phyloP scores from a whole-genome alignment of 2,113 vertebrate species.

The Rutilus rutilus region DNA sequence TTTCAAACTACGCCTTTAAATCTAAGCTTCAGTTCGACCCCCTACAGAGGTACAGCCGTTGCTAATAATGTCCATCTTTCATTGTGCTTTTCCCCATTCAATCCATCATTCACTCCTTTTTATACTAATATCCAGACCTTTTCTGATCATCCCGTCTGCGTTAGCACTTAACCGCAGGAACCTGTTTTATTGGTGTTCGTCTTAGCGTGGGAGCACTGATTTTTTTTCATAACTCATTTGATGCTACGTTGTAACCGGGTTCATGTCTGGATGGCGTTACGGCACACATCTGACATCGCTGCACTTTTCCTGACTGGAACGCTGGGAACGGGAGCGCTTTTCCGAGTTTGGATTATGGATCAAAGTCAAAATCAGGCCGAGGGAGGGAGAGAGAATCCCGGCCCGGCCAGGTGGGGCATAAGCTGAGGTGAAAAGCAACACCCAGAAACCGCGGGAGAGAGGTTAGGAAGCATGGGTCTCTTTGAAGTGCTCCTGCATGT shows the following conservation, averaged over 20 bases:
- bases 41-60: slow-evolving; percentile 13
- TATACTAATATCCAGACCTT: slow-evolving; percentile 47
- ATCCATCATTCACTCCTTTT: slow-evolving; percentile 18
- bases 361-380: slow-evolving; percentile 63
- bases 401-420: slow-evolving; percentile 71
- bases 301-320: slow-evolving; percentile 47
- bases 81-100: slow-evolving; percentile 10
- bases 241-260: slow-evolving; percentile 54
- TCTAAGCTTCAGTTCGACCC: background rate
- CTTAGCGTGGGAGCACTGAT: slow-evolving; percentile 66
- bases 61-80: background rate
- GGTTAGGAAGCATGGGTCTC: slow-evolving; percentile 51
- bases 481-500: slow-evolving; percentile 67
- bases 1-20: background rate
- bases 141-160: slow-evolving; percentile 2
- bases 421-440: slow-evolving; percentile 61
- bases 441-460: slow-evolving; percentile 65
- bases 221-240: slow-evolving; percentile 60
- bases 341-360: slow-evolving; percentile 71
- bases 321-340: slow-evolving; percentile 45
- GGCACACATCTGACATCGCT: slow-evolving; percentile 54
- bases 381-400: slow-evolving; percentile 65
- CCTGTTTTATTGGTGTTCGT: slow-evolving; percentile 63
- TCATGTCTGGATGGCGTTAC: slow-evolving; percentile 64
- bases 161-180: slow-evolving; percentile 66